Evolutionary conservation across 1,140 invertebrate species (phyloP), one percentile per base, ranked within the genome.

Genomic region (Callitettix versicolor): DNA sequence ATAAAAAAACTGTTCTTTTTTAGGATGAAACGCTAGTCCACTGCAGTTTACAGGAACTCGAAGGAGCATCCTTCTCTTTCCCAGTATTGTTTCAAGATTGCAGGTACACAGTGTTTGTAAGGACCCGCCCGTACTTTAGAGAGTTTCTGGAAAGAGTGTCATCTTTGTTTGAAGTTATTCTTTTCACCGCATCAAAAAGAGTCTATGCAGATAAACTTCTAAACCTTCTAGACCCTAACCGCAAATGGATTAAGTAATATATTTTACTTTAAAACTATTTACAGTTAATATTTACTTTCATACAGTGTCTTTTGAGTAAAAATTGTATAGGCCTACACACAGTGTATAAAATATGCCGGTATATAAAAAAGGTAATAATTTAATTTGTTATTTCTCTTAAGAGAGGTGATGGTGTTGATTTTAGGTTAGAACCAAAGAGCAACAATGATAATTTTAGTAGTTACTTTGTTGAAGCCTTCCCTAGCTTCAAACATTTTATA

Each of bases 171-270:
- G 95, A 98, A 73, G 92, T 98, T 5, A 95, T 97, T 52, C 71
- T 97, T 15, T 98, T 97, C 71, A 98, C 95, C 1, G 95, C 95
- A 11, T 93, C 88, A 60, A 97, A 97, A 71, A 79, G 92, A 53
- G 89, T 96, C 20, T 98, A 98, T 68, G 94, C 94, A 0, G 91
- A 97, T 69, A 91, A 95, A 67, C 76, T 98, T 24, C 78, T 96
- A 64, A 94, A 98, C 74, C 71, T 97, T 12, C 72, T 98, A 14
- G 94, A 98, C 73, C 92, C 94, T 0, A 78, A 86, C 9, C 75
- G 92, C 43, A 84, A 85, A 60, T 84, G 90, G 71, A 95, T 96
- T 56, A 95, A 92, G 73, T 95, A 81, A 73, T 74, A 47, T 3
- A 18, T 5, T n/a, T 41, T 33, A 18, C 12, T 41, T 18, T 14